These are phyloP conservation scores for Bambusicola thoracicus DNA, from an alignment of 2,113 vertebrate species.

Conservation along the genomic window DNA sequence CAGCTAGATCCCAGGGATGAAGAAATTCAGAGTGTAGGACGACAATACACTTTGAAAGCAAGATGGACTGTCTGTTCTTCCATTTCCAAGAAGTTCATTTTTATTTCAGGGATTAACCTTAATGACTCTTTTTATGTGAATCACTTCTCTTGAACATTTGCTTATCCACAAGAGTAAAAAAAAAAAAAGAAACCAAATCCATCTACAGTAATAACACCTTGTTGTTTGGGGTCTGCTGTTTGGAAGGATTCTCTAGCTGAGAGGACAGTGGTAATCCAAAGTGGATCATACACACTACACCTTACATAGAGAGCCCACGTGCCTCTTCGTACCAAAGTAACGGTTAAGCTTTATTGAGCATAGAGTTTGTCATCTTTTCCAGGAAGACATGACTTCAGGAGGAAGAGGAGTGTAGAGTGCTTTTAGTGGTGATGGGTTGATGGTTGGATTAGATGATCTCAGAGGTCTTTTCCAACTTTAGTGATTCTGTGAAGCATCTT, in stretches of 20 bases:
- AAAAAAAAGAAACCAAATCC: background rate
- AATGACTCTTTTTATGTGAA: background rate
- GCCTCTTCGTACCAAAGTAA: background rate
- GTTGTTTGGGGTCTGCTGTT: background rate
- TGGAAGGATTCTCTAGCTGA: background rate
- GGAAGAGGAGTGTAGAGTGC: background rate
- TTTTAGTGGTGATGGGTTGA: background rate
- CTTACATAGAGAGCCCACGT: slow-evolving; percentile 4
- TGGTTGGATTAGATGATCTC: no score
- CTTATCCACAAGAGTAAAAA: background rate
- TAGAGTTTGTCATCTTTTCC: background rate
- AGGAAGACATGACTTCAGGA: background rate
- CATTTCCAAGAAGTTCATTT: background rate
- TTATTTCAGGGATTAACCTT: slow-evolving; percentile 17
- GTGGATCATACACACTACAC: background rate
- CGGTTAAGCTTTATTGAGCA: slow-evolving; percentile 16
- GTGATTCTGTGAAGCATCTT: background rate
- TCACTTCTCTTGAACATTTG: slow-evolving; percentile 8
- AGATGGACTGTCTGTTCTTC: background rate
- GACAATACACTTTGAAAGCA: background rate
- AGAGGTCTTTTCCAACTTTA: no score
- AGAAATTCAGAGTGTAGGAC: background rate
- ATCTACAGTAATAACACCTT: background rate
- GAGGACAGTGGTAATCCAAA: background rate
- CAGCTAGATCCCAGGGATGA: background rate